A percentile compares a stretch with the other conserved stretches of the same genome.
phyloP scores from a whole-genome alignment of 2,888 invertebrate genomes.

The Calameuta filiformis region DNA sequence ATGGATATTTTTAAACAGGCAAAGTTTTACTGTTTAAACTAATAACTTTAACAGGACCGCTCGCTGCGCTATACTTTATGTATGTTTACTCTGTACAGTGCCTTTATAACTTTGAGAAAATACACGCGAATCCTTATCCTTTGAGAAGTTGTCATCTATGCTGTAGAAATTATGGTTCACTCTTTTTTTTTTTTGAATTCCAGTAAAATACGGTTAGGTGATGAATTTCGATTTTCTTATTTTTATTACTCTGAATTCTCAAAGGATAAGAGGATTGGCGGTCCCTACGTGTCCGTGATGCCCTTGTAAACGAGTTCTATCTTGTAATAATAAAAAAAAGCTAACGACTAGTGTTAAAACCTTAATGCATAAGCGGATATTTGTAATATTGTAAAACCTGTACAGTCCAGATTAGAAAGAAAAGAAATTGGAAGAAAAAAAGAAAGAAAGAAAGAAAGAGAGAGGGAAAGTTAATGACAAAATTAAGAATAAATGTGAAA shows the following conservation, averaged over 20 bases:
- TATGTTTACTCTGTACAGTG: constrained; percentile 62
- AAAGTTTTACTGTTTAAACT: constrained; percentile 41
- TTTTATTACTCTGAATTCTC: constrained; percentile 15
- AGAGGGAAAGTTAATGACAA: background rate
- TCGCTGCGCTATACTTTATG: constrained; percentile 47
- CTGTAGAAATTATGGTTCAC: background rate
- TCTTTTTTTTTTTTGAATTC: constrained; percentile 7
- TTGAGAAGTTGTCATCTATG: background rate
- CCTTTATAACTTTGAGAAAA: constrained; percentile 55
- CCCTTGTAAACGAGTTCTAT: constrained; percentile 42
- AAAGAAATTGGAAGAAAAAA: background rate
- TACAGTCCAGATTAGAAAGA: constrained; percentile 46
- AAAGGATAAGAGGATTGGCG: constrained; percentile 24
- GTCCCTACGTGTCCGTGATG: constrained; percentile 42
- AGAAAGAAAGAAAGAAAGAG: background rate
- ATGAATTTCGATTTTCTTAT: constrained; percentile 21
- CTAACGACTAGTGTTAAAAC: background rate
- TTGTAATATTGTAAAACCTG: constrained; percentile 54
- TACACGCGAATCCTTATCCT: background rate
- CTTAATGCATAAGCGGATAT: background rate
- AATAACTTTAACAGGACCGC: constrained; percentile 31
- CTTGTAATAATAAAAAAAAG: constrained; percentile 45
- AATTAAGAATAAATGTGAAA: background rate
- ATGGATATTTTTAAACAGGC: constrained; percentile 39
- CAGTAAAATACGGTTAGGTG: background rate